Percentiles rank a stretch among this genome's conserved stretches.
phyloP scores from a whole-genome alignment of 2,113 vertebrate genomes.

The Aegotheles bennettii region DNA sequence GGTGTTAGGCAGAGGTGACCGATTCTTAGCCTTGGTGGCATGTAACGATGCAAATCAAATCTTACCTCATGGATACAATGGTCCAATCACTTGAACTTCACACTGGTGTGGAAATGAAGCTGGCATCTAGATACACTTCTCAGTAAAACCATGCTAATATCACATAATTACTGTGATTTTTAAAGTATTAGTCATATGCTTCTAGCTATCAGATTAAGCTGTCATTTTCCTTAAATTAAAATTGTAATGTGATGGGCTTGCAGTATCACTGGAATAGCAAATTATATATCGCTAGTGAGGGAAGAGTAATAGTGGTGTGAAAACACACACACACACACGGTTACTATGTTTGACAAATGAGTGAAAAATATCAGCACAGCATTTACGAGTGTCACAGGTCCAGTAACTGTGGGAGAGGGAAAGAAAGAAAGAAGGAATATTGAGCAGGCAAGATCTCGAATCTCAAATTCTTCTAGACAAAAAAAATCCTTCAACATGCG shows the following conservation, averaged over 20 bases:
- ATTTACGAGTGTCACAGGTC: not conserved
- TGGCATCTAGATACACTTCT: not conserved
- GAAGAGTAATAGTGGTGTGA: not conserved
- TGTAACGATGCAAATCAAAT: not conserved
- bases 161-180: not conserved
- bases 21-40: not conserved
- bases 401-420: not conserved
- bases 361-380: not conserved
- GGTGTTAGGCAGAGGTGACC: not conserved
- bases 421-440: not conserved
- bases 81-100: not conserved
- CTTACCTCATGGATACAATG: not conserved
- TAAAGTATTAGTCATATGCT: not conserved
- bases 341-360: not conserved
- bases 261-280: not conserved
- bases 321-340: not conserved
- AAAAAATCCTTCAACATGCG: not conserved
- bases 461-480: slow-evolving; percentile 15
- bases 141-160: not conserved
- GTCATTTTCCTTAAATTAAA: slow-evolving; percentile 14
- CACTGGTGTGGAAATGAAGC: not conserved
- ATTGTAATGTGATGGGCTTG: not conserved
- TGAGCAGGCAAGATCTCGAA: not conserved
- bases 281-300: not conserved
- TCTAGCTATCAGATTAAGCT: slow-evolving; percentile 17